These are phyloP conservation scores for Caenorhabditis virilis DNA, from an alignment of 2,888 invertebrate species.

Conservation along the genomic window DNA sequence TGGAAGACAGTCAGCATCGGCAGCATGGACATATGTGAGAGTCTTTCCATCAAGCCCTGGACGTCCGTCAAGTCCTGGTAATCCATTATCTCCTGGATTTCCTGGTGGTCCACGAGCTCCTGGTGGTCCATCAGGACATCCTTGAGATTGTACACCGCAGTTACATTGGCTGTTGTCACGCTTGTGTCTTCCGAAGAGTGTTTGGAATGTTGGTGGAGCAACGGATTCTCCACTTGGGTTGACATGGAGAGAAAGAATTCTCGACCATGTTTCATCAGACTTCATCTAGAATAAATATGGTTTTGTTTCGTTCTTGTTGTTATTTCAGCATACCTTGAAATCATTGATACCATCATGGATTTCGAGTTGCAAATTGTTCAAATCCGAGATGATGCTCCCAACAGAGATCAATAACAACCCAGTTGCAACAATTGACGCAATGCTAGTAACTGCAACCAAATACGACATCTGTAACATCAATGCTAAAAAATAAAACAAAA, in stretches of 20 bases:
- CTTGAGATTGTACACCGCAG: conserved; percentile 34
- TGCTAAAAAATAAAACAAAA: not conserved
- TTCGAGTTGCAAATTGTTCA: conserved; percentile 34
- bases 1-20: conserved; percentile 32
- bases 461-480: conserved; percentile 35
- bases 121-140: conserved; percentile 41
- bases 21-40: conserved; percentile 15
- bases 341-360: conserved; percentile 30
- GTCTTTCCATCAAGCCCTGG: conserved; percentile 30
- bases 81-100: conserved; percentile 29
- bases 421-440: conserved; percentile 37
- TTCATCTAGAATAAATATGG: conserved; percentile 19
- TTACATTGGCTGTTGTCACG: conserved; percentile 40
- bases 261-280: conserved; percentile 40
- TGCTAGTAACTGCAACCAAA: conserved; percentile 32
- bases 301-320: not conserved
- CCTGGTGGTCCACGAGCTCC: conserved; percentile 38
- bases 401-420: conserved; percentile 33
- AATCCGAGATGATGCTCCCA: conserved; percentile 34
- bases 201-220: conserved; percentile 34
- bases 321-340: conserved; percentile 16
- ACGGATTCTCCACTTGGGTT: conserved; percentile 31
- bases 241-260: conserved; percentile 30
- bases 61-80: conserved; percentile 36
- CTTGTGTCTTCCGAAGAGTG: conserved; percentile 41